Conservation (phyloP, 2,797 vertebrate genomes). For the Remorina albescens region DNA sequence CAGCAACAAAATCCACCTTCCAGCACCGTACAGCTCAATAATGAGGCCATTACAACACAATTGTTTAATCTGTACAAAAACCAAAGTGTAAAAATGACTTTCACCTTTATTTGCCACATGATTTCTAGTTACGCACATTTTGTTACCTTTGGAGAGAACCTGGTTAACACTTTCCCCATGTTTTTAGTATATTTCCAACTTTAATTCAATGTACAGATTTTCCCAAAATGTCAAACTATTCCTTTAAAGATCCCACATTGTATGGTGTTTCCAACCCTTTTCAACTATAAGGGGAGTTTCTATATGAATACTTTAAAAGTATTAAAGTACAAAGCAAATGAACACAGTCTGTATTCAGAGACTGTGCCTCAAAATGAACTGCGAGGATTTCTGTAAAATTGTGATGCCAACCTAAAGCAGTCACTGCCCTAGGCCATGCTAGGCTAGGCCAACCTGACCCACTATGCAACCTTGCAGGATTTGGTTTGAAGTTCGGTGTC, state of each 20-base stretch:
- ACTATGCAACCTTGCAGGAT: too few relatives aligned
- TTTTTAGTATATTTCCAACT: not conserved
- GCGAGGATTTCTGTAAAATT: too few relatives aligned
- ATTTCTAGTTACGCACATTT: not conserved
- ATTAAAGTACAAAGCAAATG: not conserved
- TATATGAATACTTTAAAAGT: not conserved
- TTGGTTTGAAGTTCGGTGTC: too few relatives aligned
- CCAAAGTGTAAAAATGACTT: not conserved
- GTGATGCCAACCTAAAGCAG: too few relatives aligned
- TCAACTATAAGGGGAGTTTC: too few relatives aligned
- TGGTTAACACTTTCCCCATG: not conserved
- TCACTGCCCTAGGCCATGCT: too few relatives aligned
- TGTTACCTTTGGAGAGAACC: not conserved
- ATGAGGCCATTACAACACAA: not conserved
- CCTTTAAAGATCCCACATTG: not conserved
- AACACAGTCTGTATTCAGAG: not conserved
- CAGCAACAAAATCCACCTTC: not conserved
- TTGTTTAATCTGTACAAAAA: not conserved
- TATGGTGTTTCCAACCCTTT: too few relatives aligned
- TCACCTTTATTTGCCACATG: not conserved
- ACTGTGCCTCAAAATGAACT: too few relatives aligned
- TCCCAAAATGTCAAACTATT: constrained; percentile 8
- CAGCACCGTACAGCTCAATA: not conserved
- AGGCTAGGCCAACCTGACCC: too few relatives aligned
- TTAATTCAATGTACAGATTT: constrained; percentile 4